Evolutionary conservation across 1,140 invertebrate genomes (phyloP).

Genomic region (Mylabris phalerata): DNA sequence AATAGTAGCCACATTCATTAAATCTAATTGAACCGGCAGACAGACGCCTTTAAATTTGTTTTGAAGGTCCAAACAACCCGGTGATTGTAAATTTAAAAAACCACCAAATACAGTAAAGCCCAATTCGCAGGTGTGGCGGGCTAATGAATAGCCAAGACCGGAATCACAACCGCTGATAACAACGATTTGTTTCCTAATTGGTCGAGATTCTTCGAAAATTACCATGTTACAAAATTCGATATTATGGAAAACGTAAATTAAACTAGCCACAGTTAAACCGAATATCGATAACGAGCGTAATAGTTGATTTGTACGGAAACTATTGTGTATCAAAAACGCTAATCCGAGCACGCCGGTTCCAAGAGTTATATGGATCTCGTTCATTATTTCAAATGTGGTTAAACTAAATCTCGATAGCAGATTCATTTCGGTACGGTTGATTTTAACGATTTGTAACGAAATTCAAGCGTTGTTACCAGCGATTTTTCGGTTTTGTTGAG

Average conservation of each 20-base stretch:
- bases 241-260: constrained; percentile 27
- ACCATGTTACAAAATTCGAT: constrained; percentile 4
- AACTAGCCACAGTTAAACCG: constrained; percentile 27
- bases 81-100: constrained; percentile 49
- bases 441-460: background rate
- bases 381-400: constrained; percentile 34
- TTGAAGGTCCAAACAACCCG: constrained; percentile 40
- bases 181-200: constrained; percentile 46
- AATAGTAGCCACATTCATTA: constrained; percentile 57
- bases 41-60: constrained; percentile 38
- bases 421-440: constrained; percentile 16
- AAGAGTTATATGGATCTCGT: constrained; percentile 35
- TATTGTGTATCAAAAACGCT: constrained; percentile 27
- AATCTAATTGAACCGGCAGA: constrained; percentile 54
- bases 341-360: constrained; percentile 35
- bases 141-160: constrained; percentile 71
- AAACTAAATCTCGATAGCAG: constrained; percentile 21
- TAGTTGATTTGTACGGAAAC: constrained; percentile 27
- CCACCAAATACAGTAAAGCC: constrained; percentile 64
- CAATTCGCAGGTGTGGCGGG: constrained; percentile 50
- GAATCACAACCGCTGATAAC: constrained; percentile 78
- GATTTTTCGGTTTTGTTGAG: background rate
- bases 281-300: constrained; percentile 28
- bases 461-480: background rate
- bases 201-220: background rate